These are phyloP conservation scores for Meloidogyne chitwoodi DNA, from an alignment of 1,140 invertebrate species.

Conservation along the genomic window DNA sequence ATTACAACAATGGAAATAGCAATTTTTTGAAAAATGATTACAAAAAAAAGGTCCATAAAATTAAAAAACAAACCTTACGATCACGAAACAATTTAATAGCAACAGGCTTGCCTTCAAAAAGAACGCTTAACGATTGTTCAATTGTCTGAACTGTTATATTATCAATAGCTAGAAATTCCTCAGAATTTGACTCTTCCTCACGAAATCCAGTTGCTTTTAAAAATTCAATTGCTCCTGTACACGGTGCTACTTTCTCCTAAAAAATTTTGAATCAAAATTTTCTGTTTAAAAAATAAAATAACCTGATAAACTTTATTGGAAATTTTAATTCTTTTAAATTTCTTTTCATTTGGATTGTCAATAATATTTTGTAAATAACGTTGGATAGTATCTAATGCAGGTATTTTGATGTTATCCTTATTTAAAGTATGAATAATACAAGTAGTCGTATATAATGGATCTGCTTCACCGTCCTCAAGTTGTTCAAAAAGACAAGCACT, in stretches of 20 bases:
- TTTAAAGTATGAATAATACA: slow-evolving; percentile 42
- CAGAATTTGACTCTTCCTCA: slow-evolving; percentile 1
- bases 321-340: slow-evolving; percentile 29
- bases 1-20: background rate
- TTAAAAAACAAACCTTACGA: slow-evolving; percentile 32
- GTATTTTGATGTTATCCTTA: background rate
- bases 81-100: slow-evolving; percentile 37
- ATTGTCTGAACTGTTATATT: background rate
- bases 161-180: slow-evolving; percentile 23
- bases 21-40: background rate
- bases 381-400: slow-evolving; percentile 24
- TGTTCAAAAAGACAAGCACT: slow-evolving; percentile 31
- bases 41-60: background rate
- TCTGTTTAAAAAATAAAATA: slow-evolving; percentile 6
- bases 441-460: slow-evolving; percentile 30
- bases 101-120: background rate
- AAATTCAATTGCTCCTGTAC: slow-evolving; percentile 39
- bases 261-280: background rate
- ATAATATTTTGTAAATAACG: slow-evolving; percentile 42
- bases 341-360: slow-evolving; percentile 28
- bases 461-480: slow-evolving; percentile 10
- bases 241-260: slow-evolving; percentile 33
- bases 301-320: slow-evolving; percentile 38
- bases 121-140: background rate
- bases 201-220: slow-evolving; percentile 35